A percentile compares a stretch with the other conserved stretches of the same genome.
These are phyloP conservation scores for Acanthis flammea DNA, from an alignment of 2,797 vertebrate genomes.

Conservation along the genomic window DNA sequence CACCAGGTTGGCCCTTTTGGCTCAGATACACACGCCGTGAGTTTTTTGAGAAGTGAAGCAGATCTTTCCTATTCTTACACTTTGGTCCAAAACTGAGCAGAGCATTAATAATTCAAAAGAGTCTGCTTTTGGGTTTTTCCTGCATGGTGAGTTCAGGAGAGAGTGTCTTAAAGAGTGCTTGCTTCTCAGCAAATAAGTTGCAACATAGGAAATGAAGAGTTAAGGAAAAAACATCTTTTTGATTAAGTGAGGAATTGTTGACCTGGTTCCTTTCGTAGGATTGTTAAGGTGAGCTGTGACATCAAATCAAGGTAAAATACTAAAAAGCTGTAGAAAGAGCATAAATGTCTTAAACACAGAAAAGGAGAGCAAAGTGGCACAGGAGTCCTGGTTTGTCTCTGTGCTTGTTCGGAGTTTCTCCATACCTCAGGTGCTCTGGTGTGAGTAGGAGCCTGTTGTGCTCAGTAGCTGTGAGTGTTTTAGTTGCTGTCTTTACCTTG, in stretches of 20 bases:
- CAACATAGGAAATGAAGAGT: not conserved
- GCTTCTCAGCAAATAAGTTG: not conserved
- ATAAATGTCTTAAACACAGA: not conserved
- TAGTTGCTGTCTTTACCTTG: not conserved
- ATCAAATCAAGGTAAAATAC: constrained; percentile 27
- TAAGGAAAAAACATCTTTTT: not conserved
- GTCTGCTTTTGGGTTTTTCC: not conserved
- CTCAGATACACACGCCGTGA: rapidly evolving
- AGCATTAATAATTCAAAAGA: not conserved
- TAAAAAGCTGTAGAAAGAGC: not conserved
- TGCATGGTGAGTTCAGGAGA: not conserved
- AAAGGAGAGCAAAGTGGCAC: not conserved
- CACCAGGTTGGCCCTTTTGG: not conserved
- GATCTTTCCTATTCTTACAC: not conserved
- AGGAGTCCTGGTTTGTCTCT: not conserved
- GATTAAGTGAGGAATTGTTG: not conserved
- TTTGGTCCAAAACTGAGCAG: not conserved
- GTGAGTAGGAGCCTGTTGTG: constrained; percentile 70
- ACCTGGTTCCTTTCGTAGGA: constrained; percentile 14
- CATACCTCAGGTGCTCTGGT: not conserved
- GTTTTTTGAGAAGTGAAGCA: not conserved
- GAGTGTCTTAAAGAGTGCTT: not conserved
- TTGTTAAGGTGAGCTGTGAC: not conserved
- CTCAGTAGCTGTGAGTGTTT: constrained; percentile 68
- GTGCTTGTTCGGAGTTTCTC: constrained; percentile 63